Conservation (phyloP, 1,140 invertebrate species). For the Solenopsis fugax region DNA sequence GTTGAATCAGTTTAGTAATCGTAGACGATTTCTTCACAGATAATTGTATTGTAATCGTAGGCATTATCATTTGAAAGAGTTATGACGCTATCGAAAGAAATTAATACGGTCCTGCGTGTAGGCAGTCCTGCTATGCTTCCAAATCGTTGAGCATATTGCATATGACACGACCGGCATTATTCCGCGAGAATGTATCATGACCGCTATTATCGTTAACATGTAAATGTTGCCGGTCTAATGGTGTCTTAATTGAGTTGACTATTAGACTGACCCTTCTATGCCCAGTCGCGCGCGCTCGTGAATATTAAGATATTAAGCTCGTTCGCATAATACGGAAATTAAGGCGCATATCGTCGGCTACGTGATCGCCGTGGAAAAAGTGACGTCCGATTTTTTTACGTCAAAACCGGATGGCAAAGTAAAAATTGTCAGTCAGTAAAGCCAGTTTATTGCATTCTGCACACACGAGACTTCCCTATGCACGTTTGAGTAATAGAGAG, state of each 20-base stretch:
- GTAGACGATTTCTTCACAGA: background rate
- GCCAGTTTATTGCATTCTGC: background rate
- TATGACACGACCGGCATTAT: constrained; percentile 62
- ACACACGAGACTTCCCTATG: background rate
- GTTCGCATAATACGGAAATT: constrained; percentile 76
- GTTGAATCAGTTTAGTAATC: background rate
- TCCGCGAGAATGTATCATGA: constrained; percentile 79
- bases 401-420: background rate
- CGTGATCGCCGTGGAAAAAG: background rate
- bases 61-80: background rate
- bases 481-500: background rate
- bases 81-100: constrained; percentile 60
- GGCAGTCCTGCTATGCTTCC: constrained; percentile 42
- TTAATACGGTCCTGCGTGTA: constrained; percentile 5
- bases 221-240: constrained; percentile 81
- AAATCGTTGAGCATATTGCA: constrained; percentile 22
- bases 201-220: constrained; percentile 83
- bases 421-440: background rate
- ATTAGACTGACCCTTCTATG: constrained; percentile 80
- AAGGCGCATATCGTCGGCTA: constrained; percentile 30
- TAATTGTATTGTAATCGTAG: constrained; percentile 15
- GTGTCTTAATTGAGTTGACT: constrained; percentile 82
- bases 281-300: constrained; percentile 36
- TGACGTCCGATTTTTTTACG: background rate
- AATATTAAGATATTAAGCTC: constrained; percentile 78